These are phyloP conservation scores for Camptogramma bilineatum DNA, from an alignment of 2,888 invertebrate genomes.

Conservation along the genomic window DNA sequence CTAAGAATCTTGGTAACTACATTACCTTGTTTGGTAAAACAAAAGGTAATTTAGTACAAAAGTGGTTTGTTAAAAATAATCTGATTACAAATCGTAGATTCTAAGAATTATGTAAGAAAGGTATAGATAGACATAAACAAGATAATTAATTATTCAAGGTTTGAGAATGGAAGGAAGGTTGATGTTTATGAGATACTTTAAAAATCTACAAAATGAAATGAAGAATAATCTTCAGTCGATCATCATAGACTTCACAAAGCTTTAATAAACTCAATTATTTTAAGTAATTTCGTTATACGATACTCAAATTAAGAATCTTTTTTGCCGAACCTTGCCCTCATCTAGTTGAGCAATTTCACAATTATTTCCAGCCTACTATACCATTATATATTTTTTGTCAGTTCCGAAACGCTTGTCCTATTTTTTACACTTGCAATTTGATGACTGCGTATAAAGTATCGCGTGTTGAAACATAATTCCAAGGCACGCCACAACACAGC, in stretches of 20 bases:
- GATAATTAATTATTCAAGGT: not conserved
- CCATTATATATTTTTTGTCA: constrained; percentile 41
- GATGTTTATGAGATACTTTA: not conserved
- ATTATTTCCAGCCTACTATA: constrained; percentile 31
- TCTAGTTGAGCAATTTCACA: constrained; percentile 33
- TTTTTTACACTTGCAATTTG: constrained; percentile 46
- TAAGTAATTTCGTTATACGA: constrained; percentile 32
- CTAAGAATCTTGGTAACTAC: constrained; percentile 25
- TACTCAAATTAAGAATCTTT: constrained; percentile 25
- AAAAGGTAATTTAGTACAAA: constrained; percentile 32
- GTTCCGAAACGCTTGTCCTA: constrained; percentile 45
- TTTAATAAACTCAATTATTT: constrained; percentile 21
- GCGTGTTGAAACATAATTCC: constrained; percentile 46
- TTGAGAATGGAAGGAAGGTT: not conserved
- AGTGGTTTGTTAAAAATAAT: constrained; percentile 15
- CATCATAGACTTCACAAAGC: constrained; percentile 7
- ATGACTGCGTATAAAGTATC: constrained; percentile 47
- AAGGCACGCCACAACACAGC: constrained; percentile 43
- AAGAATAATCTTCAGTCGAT: constrained; percentile 8
- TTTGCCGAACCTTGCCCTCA: constrained; percentile 33
- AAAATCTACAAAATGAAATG: constrained; percentile 2
- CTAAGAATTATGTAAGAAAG: not conserved
- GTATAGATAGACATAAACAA: not conserved
- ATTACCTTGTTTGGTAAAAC: constrained; percentile 25
- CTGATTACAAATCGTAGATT: constrained; percentile 10